Base-by-base conservation (phyloP, 2,888 invertebrate species). In the Argyresthia goedartella region DNA sequence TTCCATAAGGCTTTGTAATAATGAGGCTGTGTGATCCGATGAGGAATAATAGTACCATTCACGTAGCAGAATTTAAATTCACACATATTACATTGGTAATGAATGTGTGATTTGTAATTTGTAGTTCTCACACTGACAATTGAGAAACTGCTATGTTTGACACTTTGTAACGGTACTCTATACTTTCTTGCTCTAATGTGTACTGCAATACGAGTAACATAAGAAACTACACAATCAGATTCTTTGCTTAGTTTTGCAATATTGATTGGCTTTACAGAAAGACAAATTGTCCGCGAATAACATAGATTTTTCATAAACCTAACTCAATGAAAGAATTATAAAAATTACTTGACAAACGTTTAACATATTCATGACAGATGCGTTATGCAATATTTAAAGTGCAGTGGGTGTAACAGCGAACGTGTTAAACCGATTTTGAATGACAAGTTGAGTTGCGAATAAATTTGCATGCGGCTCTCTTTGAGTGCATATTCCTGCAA, bases 41-140 rank as follows among this genome's bases (percentile, higher is more conserved):
- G 45, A 35, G 33, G 34, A 33, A 50, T 33, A 47, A 34, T 15
- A 34, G 34, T 14, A 45, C 44, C 33, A 43, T 49, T 52, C 52
- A 14, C 52, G 43, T 36, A 14, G 15, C 36, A 35, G 15, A 15
- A 25, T 45, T 15, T 44, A 15, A 14, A 13, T 14, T 44, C 15
- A 14, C 44, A 44, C 14, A 44, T 14, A 44, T 44, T 44, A 44
- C 44, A 44, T 44, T 44, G 44, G 44, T 44, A 44, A 44, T 44
- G 9, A 39, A 25, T 25, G 25, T 25, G 25, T 25, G 25, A 25
- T 25, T 25, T 25, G 25, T 25, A 25, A 25, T 25, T 25, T 25
- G 25, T 25, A 25, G 25, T 25, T 25, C 25, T 25, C 25, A 25
- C 25, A 25, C 25, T 25, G 25, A 25, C 25, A 25, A 25, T 25